phyloP scores from a whole-genome alignment of 2,797 vertebrate species.

The Acanthurus lineatus region DNA sequence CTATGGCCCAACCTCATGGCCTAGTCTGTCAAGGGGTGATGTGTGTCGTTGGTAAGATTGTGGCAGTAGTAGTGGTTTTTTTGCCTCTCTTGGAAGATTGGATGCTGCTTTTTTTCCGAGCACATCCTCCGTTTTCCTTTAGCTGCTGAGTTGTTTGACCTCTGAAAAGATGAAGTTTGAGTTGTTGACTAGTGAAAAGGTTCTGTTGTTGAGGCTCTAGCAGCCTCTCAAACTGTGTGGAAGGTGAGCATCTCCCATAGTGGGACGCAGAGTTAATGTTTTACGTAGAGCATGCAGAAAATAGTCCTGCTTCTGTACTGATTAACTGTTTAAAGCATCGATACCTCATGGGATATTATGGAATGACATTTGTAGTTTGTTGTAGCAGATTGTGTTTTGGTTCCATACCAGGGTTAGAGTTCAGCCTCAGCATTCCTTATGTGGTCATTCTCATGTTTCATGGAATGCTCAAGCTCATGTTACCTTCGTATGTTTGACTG shows the following conservation, averaged over 20 bases:
- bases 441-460: slow-evolving; percentile 78
- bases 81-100: slow-evolving; percentile 55
- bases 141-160: slow-evolving; percentile 72
- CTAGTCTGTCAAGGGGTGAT: slow-evolving; percentile 90
- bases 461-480: slow-evolving; percentile 90
- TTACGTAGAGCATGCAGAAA: slow-evolving; percentile 48
- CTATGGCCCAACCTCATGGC: slow-evolving; percentile 94
- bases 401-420: slow-evolving; percentile 81
- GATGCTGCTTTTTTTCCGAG: slow-evolving; percentile 43
- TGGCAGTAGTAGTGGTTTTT: slow-evolving; percentile 44
- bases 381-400: slow-evolving; percentile 82
- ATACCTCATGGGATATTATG: slow-evolving; percentile 79
- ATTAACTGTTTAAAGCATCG: slow-evolving; percentile 73
- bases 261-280: slow-evolving; percentile 59
- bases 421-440: slow-evolving; percentile 77
- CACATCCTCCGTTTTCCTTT: slow-evolving; percentile 52
- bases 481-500: slow-evolving; percentile 91
- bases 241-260: slow-evolving; percentile 47
- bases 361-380: slow-evolving; percentile 75
- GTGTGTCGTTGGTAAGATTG: slow-evolving; percentile 82
- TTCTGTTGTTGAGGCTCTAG: slow-evolving; percentile 11
- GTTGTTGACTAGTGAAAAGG: slow-evolving; percentile 31
- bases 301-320: slow-evolving; percentile 64
- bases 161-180: slow-evolving; percentile 42
- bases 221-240: slow-evolving; percentile 30